Conservation (phyloP, 2,797 vertebrate genomes). For the Crypturellus tataupa region DNA sequence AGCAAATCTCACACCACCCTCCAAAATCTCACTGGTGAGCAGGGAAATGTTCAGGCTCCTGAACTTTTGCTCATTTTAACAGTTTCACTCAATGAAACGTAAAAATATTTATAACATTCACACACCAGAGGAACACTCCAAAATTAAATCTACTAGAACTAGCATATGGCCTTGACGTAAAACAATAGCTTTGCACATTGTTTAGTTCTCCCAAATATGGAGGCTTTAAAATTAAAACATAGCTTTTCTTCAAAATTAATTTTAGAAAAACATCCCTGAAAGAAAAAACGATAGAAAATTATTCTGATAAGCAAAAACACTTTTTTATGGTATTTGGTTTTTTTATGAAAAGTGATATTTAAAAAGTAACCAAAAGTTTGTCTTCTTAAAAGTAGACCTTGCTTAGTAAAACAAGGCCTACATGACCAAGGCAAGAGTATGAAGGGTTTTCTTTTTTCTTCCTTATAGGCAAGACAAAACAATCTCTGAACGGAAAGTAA, state of each 20-base stretch:
- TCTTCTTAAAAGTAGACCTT: slow-evolving; percentile 64
- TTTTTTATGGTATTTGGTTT: too few species aligned
- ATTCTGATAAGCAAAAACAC: too few species aligned
- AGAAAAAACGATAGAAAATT: not conserved
- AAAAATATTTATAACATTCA: not conserved
- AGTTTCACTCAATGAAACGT: not conserved
- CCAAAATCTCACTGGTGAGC: not conserved
- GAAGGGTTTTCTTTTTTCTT: not conserved
- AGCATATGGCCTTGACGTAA: not conserved
- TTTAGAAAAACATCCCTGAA: not conserved
- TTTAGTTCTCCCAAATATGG: not conserved
- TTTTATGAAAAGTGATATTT: not conserved
- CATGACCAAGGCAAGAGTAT: not conserved
- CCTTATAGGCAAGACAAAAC: slow-evolving; percentile 56
- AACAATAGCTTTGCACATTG: not conserved
- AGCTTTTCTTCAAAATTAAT: not conserved
- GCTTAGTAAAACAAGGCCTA: slow-evolving; percentile 47
- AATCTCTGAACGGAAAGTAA: slow-evolving; percentile 73
- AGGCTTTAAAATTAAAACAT: not conserved
- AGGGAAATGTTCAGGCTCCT: not conserved
- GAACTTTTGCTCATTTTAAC: not conserved
- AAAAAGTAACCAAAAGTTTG: not conserved
- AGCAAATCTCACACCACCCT: not conserved
- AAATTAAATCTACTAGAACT: not conserved
- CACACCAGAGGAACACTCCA: not conserved